A percentile compares a stretch with the other conserved stretches of the same genome.
Evolutionary conservation across 2,797 vertebrate species (phyloP).

Genomic region (Cyclopterus lumpus): DNA sequence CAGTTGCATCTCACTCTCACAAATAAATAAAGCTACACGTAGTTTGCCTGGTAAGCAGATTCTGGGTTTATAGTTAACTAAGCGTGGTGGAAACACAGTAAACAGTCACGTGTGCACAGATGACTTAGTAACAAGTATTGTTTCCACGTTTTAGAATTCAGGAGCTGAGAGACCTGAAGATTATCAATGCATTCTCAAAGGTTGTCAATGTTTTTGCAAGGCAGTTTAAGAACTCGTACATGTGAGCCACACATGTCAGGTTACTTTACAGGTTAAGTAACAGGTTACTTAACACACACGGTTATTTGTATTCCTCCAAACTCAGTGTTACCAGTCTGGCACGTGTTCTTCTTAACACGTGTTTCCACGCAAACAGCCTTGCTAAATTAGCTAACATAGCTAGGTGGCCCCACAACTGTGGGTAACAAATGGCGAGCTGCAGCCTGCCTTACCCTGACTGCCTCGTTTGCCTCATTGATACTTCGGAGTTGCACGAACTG

Average conservation of each 20-base stretch:
- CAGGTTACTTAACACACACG: background rate
- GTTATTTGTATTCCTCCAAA: background rate
- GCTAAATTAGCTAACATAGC: background rate
- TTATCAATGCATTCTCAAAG: background rate
- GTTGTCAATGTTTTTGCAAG: background rate
- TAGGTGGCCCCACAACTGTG: constrained; percentile 17
- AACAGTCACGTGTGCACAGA: background rate
- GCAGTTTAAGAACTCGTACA: background rate
- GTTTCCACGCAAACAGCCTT: constrained; percentile 3
- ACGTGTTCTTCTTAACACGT: constrained; percentile 23
- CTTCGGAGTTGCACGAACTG: background rate
- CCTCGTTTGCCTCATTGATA: background rate
- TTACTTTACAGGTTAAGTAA: background rate
- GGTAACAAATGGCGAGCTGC: background rate
- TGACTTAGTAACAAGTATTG: background rate
- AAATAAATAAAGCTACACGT: background rate
- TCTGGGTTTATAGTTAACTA: background rate
- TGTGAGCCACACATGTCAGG: background rate
- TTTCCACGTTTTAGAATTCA: background rate
- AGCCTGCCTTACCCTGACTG: constrained; percentile 26
- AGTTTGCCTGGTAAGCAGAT: background rate
- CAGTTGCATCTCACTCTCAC: background rate
- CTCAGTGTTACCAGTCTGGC: background rate
- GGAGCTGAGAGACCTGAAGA: background rate
- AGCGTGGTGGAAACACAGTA: background rate